Percentiles rank a stretch among this genome's conserved stretches.
phyloP scores from a whole-genome alignment of 1,140 invertebrate species.

The Drosophila gunungcola region DNA sequence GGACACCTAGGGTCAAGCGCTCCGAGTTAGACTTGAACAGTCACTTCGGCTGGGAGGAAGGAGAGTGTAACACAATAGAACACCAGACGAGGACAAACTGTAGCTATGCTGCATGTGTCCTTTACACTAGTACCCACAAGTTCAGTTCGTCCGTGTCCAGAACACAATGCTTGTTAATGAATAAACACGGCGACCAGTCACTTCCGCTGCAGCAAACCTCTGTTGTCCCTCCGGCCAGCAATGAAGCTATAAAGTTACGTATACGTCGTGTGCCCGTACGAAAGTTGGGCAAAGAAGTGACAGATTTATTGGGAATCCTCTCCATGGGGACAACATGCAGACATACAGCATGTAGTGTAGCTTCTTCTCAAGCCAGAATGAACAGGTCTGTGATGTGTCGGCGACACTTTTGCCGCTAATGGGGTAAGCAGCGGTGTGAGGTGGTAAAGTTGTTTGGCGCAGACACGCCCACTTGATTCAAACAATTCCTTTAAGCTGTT shows the following conservation, averaged over 20 bases:
- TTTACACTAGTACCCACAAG: slow-evolving; percentile 8
- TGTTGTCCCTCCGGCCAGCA: not conserved
- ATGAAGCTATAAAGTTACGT: slow-evolving; percentile 63
- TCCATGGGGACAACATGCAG: slow-evolving; percentile 28
- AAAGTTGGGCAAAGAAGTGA: slow-evolving; percentile 64
- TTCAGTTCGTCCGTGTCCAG: slow-evolving; percentile 24
- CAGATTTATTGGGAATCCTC: slow-evolving; percentile 70
- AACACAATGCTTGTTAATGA: slow-evolving; percentile 75
- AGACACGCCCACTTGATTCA: slow-evolving; percentile 40
- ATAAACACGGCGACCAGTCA: slow-evolving; percentile 73
- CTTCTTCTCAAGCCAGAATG: slow-evolving; percentile 18
- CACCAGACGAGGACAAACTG: slow-evolving; percentile 47
- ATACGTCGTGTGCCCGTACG: slow-evolving; percentile 57
- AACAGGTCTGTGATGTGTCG: slow-evolving; percentile 35
- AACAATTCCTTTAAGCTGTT: slow-evolving; percentile 58
- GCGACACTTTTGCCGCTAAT: slow-evolving; percentile 73
- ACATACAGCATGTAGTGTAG: slow-evolving; percentile 46
- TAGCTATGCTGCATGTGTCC: slow-evolving; percentile 34
- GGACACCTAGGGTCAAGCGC: slow-evolving; percentile 65
- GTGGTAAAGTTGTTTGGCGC: slow-evolving; percentile 11
- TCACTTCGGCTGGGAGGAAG: not conserved
- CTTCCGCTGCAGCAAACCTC: slow-evolving; percentile 51
- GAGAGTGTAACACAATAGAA: slow-evolving; percentile 33
- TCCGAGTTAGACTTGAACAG: slow-evolving; percentile 43
- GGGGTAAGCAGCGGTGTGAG: slow-evolving; percentile 14